Percentiles rank a stretch among this genome's conserved stretches.
phyloP scores from a whole-genome alignment of 2,797 vertebrate genomes.

The Chaunax sp. region DNA sequence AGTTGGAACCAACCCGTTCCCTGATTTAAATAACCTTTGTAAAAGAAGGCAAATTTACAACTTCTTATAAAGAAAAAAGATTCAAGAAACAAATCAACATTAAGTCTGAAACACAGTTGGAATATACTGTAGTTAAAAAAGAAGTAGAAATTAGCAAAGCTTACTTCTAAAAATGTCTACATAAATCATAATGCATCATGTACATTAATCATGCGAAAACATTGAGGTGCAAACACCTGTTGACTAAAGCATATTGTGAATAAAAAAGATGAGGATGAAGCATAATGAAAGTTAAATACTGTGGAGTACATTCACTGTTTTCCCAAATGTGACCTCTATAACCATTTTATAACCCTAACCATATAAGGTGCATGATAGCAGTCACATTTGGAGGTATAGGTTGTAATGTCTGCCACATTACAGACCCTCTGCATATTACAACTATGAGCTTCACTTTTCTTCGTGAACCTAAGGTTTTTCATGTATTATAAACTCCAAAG shows the following conservation, averaged over 20 bases:
- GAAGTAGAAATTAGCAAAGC: constrained; percentile 38
- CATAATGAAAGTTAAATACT: constrained; percentile 12
- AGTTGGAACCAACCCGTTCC: constrained; percentile 81
- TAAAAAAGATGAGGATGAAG: constrained; percentile 5
- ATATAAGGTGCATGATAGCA: constrained; percentile 70
- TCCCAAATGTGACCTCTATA: constrained; percentile 55
- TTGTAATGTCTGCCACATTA: constrained; percentile 20
- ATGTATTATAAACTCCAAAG: constrained; percentile 1
- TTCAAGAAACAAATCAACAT: constrained; percentile 66
- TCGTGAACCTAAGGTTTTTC: not conserved
- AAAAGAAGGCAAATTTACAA: constrained; percentile 81
- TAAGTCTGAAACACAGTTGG: constrained; percentile 54
- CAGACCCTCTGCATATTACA: constrained; percentile 22
- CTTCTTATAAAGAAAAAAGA: constrained; percentile 84
- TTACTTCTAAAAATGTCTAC: constrained; percentile 37
- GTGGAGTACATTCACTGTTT: not conserved
- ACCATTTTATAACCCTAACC: constrained; percentile 60
- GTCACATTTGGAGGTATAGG: constrained; percentile 41
- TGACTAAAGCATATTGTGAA: constrained; percentile 21
- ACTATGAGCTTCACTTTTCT: constrained; percentile 4
- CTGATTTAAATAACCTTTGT: constrained; percentile 82
- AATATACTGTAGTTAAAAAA: not conserved
- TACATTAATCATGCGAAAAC: constrained; percentile 26
- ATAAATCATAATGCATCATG: constrained; percentile 30
- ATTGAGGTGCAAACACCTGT: constrained; percentile 7